phyloP scores from a whole-genome alignment of 2,888 invertebrate genomes.

The Pheosia tremula region DNA sequence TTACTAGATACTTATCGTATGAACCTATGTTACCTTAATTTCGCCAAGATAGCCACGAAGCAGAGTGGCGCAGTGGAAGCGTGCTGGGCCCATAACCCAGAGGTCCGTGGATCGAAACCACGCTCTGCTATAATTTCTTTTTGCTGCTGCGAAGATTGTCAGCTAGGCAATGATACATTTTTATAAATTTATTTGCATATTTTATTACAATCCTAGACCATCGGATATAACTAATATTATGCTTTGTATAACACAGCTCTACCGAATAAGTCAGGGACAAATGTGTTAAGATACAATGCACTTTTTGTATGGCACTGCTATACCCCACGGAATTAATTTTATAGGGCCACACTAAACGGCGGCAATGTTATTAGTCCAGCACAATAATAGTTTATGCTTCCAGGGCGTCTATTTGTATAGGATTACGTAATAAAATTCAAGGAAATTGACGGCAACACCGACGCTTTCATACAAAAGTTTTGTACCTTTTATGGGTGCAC shows the following conservation, averaged over 20 bases:
- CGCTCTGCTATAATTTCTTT: constrained; percentile 84
- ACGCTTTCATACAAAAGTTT: constrained; percentile 32
- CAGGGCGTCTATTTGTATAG: constrained; percentile 46
- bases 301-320: not conserved
- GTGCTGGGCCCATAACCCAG: constrained; percentile 94
- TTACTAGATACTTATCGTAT: too few relatives aligned
- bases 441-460: constrained; percentile 49
- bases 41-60: constrained; percentile 58
- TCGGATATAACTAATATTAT: too few relatives aligned
- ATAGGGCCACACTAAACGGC: constrained; percentile 35
- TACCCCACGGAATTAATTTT: constrained; percentile 28
- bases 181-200: too few relatives aligned
- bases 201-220: too few relatives aligned
- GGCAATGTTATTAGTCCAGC: constrained; percentile 49
- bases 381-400: constrained; percentile 58
- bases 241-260: not conserved
- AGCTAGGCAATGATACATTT: not conserved
- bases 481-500: constrained; percentile 61
- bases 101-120: constrained; percentile 95
- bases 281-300: not conserved
- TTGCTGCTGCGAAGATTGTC: not conserved
- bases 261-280: not conserved
- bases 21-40: not conserved
- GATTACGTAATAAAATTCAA: constrained; percentile 61
- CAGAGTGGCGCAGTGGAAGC: constrained; percentile 93